A percentile compares a stretch with the other conserved stretches of the same genome.
Evolutionary conservation across 2,888 invertebrate genomes (phyloP).

Genomic region (Plutella xylostella): DNA sequence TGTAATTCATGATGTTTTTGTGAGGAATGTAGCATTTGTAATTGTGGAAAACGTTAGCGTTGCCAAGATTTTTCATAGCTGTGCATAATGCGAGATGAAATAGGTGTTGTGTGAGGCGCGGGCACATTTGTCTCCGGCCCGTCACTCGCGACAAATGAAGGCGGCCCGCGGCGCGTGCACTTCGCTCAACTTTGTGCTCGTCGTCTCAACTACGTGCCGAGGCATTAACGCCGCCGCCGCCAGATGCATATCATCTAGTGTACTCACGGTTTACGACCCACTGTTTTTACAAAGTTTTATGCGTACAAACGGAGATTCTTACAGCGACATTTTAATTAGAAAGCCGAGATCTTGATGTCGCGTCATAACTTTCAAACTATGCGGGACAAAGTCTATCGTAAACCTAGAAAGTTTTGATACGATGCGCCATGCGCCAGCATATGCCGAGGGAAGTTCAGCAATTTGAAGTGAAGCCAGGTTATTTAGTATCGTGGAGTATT

Average conservation of each 20-base stretch:
- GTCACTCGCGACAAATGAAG: conserved; percentile 70
- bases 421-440: background rate
- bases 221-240: conserved; percentile 51
- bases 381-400: background rate
- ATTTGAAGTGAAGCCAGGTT: conserved; percentile 21
- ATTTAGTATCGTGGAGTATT: conserved; percentile 29
- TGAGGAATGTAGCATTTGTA: conserved; percentile 13
- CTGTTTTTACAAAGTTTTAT: conserved; percentile 57
- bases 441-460: background rate
- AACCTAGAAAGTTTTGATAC: background rate
- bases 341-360: conserved; percentile 2
- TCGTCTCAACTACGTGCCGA: conserved; percentile 51
- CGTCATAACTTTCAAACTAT: background rate
- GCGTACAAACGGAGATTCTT: conserved; percentile 28
- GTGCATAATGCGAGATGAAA: conserved; percentile 45
- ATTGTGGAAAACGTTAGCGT: conserved; percentile 31
- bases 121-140: conserved; percentile 67
- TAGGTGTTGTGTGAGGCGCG: too few species aligned
- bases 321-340: conserved; percentile 7
- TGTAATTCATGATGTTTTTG: conserved; percentile 39
- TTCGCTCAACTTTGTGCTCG: conserved; percentile 63
- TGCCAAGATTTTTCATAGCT: conserved; percentile 52
- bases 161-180: conserved; percentile 65
- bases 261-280: conserved; percentile 40
- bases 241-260: conserved; percentile 6